Base-by-base conservation (phyloP, 2,888 invertebrate genomes). In the Coelopa pilipes region DNA sequence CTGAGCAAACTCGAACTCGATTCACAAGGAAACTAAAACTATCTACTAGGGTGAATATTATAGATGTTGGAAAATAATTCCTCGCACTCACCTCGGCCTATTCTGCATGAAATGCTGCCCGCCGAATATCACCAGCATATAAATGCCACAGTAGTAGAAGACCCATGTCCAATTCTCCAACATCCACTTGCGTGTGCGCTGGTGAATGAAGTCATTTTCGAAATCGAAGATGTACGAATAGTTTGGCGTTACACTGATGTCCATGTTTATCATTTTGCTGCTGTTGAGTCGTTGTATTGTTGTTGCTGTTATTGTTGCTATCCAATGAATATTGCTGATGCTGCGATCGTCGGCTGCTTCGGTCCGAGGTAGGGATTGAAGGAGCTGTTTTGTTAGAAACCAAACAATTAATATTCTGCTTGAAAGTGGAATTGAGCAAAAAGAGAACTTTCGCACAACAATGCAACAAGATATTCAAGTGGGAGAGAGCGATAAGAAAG, bases 201-300 rank as follows among this genome's bases (percentile, higher is more conserved):
- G 92, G 85, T 97, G 96, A 85, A 95, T 94, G 88, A 98, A 99
- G 85, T 95, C 93, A 86, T 94, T 94, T 89, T 99, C 99, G 85
- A 98, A 98, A 84, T 96, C 94, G 89, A 99, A 97, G 86, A 97
- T 92, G 88, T 96, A 96, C 62, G 96, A 95, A 88, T 97, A 97
- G 89, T 97, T 97, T 77, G 95, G 95, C 77, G 92, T 92, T 72
- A 94, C 87, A 76, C 87, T 86, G 55, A 90, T 87, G 83, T 90
- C 90, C 87, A 89, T 89, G 86, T 90, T 89, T 69, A 86, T 85
- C 85, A 85, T 81, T 70, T 34, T 73, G 72, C 45, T 53, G 55
- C 50, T 19, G 47, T 12, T 59, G 66, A 50, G 34, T 34, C 11
- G 53, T 4, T 45, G 21, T 57, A 1, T 50, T 17, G 67, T 19